Evolutionary conservation across 1,140 invertebrate genomes (phyloP).

Genomic region (Zaprionus gabonicus): DNA sequence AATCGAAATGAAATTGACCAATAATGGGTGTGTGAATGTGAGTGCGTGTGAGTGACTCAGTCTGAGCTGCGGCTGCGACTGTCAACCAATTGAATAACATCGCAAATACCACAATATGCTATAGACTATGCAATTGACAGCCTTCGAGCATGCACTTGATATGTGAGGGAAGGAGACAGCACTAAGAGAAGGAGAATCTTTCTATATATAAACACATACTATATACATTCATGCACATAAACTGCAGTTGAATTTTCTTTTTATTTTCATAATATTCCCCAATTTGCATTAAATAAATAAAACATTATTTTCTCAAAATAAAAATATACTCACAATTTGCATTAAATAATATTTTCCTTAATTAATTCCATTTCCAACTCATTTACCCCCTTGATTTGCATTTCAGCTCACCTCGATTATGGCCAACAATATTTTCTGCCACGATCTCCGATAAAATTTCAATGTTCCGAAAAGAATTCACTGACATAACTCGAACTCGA

Average conservation of each 20-base stretch:
- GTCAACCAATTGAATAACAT: slow-evolving; percentile 54
- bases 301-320: neutral
- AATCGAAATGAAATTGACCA: slow-evolving; percentile 84
- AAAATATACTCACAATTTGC: neutral
- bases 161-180: slow-evolving; percentile 44
- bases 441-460: neutral
- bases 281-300: neutral
- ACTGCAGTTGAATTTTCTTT: too few relatives aligned
- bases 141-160: slow-evolving; percentile 57
- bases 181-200: neutral
- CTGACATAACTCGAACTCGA: neutral
- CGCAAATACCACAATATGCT: slow-evolving; percentile 29
- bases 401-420: neutral
- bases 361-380: neutral
- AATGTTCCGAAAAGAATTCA: neutral
- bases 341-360: neutral
- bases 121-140: slow-evolving; percentile 51
- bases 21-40: slow-evolving; percentile 62
- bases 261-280: too few relatives aligned
- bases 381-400: neutral
- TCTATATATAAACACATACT: too few relatives aligned
- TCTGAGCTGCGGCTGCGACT: slow-evolving; percentile 25
- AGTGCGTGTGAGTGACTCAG: slow-evolving; percentile 20
- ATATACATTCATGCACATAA: too few relatives aligned
- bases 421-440: neutral